phyloP scores from a whole-genome alignment of 2,888 invertebrate species.

The Rapana venosa region DNA sequence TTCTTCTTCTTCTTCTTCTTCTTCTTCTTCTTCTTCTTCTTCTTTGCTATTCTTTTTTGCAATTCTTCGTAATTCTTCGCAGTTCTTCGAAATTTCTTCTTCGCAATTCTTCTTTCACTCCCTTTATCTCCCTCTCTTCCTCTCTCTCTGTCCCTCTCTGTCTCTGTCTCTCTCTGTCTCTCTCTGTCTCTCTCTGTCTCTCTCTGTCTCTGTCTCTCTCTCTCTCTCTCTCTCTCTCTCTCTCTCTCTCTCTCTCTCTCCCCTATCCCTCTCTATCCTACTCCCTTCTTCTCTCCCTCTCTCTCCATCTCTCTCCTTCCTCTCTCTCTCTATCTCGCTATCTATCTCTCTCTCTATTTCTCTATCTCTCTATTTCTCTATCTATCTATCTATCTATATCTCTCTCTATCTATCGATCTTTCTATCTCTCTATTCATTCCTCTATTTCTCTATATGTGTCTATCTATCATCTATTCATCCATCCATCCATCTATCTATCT shows the following conservation, averaged over 20 bases:
- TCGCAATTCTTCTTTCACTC: not conserved
- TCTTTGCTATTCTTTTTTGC: not conserved
- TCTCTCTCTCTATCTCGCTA: not conserved
- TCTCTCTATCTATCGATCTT: too few relatives aligned
- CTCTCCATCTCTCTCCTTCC: not conserved
- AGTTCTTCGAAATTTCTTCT: not conserved
- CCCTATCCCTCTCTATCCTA: not conserved
- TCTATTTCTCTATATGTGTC: too few relatives aligned
- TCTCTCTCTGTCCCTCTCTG: not conserved
- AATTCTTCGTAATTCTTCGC: not conserved
- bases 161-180: not conserved
- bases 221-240: not conserved
- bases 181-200: not conserved
- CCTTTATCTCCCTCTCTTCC: not conserved
- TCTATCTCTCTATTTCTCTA: not conserved
- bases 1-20: conserved; percentile 1
- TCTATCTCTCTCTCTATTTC: not conserved
- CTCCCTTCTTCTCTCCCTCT: not conserved
- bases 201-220: not conserved
- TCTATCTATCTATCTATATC: too few relatives aligned
- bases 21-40: not conserved
- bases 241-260: not conserved
- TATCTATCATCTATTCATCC: too few relatives aligned
- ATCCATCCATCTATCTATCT: too few relatives aligned
- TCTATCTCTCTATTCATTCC: too few relatives aligned